These are phyloP conservation scores for Spea hammondii DNA, from an alignment of 2,797 vertebrate genomes.

Conservation along the genomic window DNA sequence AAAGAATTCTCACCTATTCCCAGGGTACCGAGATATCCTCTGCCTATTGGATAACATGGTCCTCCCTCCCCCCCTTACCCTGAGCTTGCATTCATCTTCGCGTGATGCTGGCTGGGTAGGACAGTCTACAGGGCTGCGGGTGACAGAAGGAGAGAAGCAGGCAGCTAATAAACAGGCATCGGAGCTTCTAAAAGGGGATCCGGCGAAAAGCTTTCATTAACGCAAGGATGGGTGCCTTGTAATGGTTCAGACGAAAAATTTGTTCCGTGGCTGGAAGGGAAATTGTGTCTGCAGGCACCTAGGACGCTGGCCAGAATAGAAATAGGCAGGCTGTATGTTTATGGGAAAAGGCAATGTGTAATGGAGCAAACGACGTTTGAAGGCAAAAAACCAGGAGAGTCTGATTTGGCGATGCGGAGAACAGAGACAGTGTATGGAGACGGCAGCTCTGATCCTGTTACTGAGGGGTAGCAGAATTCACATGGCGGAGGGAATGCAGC, in stretches of 20 bases:
- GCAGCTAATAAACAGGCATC: constrained; percentile 31
- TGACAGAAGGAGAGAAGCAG: constrained; percentile 64
- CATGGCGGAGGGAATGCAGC: constrained; percentile 53
- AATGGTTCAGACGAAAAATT: constrained; percentile 16
- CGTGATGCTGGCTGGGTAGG: constrained; percentile 53
- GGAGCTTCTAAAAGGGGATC: constrained; percentile 12
- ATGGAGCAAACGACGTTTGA: constrained; percentile 25
- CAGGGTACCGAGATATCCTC: constrained; percentile 51
- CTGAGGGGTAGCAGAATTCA: constrained; percentile 15
- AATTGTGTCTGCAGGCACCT: constrained; percentile 12
- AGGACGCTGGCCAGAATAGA: constrained; percentile 13
- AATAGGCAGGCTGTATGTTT: constrained; percentile 32
- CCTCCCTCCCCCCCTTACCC: constrained; percentile 60
- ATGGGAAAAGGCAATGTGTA: constrained; percentile 22
- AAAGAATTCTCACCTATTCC: constrained; percentile 53
- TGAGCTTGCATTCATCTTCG: constrained; percentile 44
- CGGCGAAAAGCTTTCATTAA: constrained; percentile 19
- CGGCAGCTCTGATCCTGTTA: not conserved
- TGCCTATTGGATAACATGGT: constrained; percentile 46
- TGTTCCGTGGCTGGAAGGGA: constrained; percentile 10
- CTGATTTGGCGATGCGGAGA: constrained; percentile 4
- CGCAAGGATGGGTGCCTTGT: constrained; percentile 25
- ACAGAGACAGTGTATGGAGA: constrained; percentile 4
- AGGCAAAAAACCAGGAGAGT: constrained; percentile 16
- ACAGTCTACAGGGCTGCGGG: constrained; percentile 63